Conservation (phyloP, 2,888 invertebrate genomes). For the Ypsolopha scabrella region DNA sequence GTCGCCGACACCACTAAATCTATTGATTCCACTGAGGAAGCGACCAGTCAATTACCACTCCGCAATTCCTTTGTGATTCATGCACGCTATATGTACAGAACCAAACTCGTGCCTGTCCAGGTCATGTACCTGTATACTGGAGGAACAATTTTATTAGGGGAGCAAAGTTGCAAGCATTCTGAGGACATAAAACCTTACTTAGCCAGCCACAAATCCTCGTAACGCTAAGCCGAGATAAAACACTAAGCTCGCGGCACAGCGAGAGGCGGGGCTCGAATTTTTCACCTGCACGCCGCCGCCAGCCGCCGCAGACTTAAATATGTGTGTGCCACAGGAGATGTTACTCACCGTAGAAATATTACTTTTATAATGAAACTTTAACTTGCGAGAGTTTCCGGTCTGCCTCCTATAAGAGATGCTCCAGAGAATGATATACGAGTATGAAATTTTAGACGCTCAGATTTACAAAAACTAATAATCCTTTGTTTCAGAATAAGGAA, state of each 20-base stretch:
- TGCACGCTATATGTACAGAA: background rate
- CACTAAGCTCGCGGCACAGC: constrained; percentile 59
- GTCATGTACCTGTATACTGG: background rate
- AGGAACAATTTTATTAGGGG: constrained; percentile 31
- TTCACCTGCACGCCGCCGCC: constrained; percentile 44
- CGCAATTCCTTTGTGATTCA: background rate
- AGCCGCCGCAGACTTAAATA: constrained; percentile 6
- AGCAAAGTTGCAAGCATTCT: constrained; percentile 53
- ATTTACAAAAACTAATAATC: too few species aligned
- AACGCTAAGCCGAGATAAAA: constrained; percentile 69
- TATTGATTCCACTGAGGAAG: background rate
- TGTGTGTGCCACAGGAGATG: constrained; percentile 49
- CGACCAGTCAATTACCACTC: background rate
- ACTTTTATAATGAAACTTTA: constrained; percentile 49
- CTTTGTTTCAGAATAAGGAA: background rate
- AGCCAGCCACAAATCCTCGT: constrained; percentile 68
- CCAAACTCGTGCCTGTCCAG: background rate
- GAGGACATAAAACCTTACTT: constrained; percentile 67
- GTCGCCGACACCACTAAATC: background rate
- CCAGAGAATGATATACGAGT: background rate
- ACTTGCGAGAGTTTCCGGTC: constrained; percentile 10
- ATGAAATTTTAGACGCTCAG: background rate
- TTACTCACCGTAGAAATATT: constrained; percentile 61
- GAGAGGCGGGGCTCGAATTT: constrained; percentile 53
- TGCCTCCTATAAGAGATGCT: constrained; percentile 4